A percentile compares a stretch with the other conserved stretches of the same genome.
Conservation (phyloP, 2,888 invertebrate species). For the Agrochola macilenta region DNA sequence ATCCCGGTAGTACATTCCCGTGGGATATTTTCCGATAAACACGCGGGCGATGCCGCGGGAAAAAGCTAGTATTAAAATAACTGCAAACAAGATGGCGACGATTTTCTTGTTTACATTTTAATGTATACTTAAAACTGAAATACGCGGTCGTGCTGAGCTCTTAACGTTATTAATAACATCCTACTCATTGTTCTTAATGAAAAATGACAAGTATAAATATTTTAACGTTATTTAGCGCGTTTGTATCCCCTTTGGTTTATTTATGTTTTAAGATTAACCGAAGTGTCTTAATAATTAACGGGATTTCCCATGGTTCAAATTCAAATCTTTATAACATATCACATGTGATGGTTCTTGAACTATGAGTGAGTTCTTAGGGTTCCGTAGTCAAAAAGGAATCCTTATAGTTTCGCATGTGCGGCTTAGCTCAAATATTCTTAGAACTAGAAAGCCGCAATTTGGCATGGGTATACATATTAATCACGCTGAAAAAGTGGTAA, state of each 20-base stretch:
- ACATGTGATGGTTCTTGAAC: neutral
- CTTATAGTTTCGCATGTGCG: too few relatives aligned
- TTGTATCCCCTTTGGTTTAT: slow-evolving; percentile 27
- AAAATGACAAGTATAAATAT: slow-evolving; percentile 63
- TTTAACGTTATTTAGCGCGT: slow-evolving; percentile 18
- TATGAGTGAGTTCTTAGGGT: neutral
- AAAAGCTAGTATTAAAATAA: slow-evolving; percentile 75
- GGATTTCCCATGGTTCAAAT: neutral
- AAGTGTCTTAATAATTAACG: too few relatives aligned
- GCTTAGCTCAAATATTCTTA: too few relatives aligned
- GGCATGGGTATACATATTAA: too few relatives aligned
- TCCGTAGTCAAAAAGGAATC: too few relatives aligned
- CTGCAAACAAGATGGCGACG: slow-evolving; percentile 76
- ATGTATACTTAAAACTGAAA: slow-evolving; percentile 82
- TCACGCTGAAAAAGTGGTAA: too few relatives aligned
- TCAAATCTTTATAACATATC: neutral
- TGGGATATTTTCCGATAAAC: too few relatives aligned
- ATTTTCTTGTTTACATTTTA: slow-evolving; percentile 82
- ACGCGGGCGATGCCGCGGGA: too few relatives aligned
- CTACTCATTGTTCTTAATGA: slow-evolving; percentile 70
- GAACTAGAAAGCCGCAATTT: too few relatives aligned
- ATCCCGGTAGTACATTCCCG: too few relatives aligned
- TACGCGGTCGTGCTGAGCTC: slow-evolving; percentile 75
- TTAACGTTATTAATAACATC: slow-evolving; percentile 76
- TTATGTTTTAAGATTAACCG: slow-evolving; percentile 14